Evolutionary conservation across 2,888 invertebrate genomes (phyloP).

Genomic region (Drosophila pseudotalamancana): DNA sequence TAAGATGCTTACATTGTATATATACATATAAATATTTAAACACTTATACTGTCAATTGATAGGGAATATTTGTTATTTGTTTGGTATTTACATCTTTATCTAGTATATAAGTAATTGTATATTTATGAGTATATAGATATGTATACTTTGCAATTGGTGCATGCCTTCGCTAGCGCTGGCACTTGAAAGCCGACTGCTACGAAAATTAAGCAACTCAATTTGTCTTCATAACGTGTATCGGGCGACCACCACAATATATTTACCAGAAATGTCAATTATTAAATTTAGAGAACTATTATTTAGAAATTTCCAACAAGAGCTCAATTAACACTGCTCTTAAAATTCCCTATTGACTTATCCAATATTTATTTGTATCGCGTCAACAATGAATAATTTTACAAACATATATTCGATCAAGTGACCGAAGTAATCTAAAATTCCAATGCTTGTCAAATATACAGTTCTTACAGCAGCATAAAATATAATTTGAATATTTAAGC

Average conservation of each 20-base stretch:
- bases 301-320: background rate
- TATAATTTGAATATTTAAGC: background rate
- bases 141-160: background rate
- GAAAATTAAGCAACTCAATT: background rate
- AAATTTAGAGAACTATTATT: background rate
- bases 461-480: too few relatives aligned
- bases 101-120: background rate
- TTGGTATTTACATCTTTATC: too few relatives aligned
- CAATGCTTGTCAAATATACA: too few relatives aligned
- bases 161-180: slow-evolving; percentile 5
- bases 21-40: too few relatives aligned
- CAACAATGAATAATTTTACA: too few relatives aligned
- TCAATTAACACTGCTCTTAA: too few relatives aligned
- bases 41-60: too few relatives aligned
- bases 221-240: slow-evolving; percentile 5
- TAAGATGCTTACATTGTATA: background rate
- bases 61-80: too few relatives aligned
- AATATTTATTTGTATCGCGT: too few relatives aligned
- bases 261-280: background rate
- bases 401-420: too few relatives aligned
- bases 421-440: too few relatives aligned
- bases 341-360: too few relatives aligned
- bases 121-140: background rate
- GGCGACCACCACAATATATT: slow-evolving; percentile 18
- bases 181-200: slow-evolving; percentile 4